A percentile compares a stretch with the other conserved stretches of the same genome.
Conservation (phyloP, 2,113 vertebrate species). For the Himantopus leucocephalus region DNA sequence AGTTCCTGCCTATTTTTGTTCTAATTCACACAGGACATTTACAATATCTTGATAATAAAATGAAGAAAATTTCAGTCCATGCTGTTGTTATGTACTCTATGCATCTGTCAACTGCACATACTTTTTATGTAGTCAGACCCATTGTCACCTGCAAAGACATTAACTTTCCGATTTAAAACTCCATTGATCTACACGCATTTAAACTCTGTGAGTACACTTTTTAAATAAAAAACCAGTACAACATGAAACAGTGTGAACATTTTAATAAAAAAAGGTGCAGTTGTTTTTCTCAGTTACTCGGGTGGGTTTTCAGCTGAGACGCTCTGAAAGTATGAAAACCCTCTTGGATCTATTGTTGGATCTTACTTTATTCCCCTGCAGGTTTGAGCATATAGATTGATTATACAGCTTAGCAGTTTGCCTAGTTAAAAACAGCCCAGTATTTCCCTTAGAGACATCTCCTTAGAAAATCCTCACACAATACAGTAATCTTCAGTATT, state of each 20-base stretch:
- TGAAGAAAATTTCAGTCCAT: not conserved
- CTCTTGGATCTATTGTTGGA: not conserved
- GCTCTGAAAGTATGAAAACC: not conserved
- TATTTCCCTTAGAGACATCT: not conserved
- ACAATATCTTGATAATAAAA: not conserved
- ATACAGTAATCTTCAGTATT: not conserved
- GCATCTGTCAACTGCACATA: not conserved
- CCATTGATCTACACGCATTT: not conserved
- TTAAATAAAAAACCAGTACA: not conserved
- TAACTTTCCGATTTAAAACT: not conserved
- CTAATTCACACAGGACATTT: not conserved
- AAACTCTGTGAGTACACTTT: not conserved
- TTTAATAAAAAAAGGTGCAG: not conserved
- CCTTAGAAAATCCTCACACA: not conserved
- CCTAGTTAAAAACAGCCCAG: not conserved
- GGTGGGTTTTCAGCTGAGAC: not conserved
- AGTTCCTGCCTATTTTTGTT: not conserved
- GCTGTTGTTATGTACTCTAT: not conserved
- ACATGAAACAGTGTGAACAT: not conserved
- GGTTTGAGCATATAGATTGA: not conserved
- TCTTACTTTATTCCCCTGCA: not conserved
- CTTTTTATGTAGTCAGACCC: not conserved
- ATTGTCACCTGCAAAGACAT: not conserved
- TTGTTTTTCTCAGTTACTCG: not conserved
- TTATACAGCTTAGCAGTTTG: not conserved